Evolutionary conservation across 2,113 vertebrate species (phyloP), one percentile per base, ranked within the genome.

Genomic region (Thermophis baileyi): DNA sequence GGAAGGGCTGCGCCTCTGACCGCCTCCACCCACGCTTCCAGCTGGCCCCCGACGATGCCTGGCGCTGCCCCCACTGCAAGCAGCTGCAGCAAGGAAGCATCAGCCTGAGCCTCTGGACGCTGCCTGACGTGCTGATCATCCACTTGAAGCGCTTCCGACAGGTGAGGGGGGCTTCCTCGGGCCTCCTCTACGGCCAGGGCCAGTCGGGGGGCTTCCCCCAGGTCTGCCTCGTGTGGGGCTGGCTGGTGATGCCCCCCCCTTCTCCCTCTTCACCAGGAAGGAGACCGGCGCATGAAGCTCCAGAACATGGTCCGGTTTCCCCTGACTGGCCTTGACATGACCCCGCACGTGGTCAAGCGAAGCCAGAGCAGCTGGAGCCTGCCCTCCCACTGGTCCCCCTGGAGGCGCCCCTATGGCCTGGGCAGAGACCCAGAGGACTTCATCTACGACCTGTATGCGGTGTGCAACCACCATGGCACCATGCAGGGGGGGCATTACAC

Each of bases 401-500:
- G 99, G 99, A 98, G 99, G 95, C 98, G 98, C 55, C 98, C 99
- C 3, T 99, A 99, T 0, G 99, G 98, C 60, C 97, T 99, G 0
- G 98, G 98, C 22, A 98, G 98, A 51, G 99, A 99, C 96, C 99
- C 99, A 0, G 99, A 99, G 97, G 99, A 99, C 96, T 99, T 98
- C 95, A 97, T 99, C 94, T 99, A 99, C 50, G 99, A 99, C 97
- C 97, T 99, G 92, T 99, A 99, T 9, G 99, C 99, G 25, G 98
- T 99, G 95, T 99, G 99, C 96, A 99, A 99, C 95, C 99, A 99
- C 95, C 99, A 99, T 1, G 99, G 99, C 93, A 99, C 98, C 97
- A 99, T 99, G 99, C 99, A 99, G 95, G 99, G 99, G 47, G 99
- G 99, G 16, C 99, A 99, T 94, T 99, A 99, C 94, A 99, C 99